These are phyloP conservation scores for Nibea albiflora DNA, from an alignment of 2,113 vertebrate species.

Conservation along the genomic window DNA sequence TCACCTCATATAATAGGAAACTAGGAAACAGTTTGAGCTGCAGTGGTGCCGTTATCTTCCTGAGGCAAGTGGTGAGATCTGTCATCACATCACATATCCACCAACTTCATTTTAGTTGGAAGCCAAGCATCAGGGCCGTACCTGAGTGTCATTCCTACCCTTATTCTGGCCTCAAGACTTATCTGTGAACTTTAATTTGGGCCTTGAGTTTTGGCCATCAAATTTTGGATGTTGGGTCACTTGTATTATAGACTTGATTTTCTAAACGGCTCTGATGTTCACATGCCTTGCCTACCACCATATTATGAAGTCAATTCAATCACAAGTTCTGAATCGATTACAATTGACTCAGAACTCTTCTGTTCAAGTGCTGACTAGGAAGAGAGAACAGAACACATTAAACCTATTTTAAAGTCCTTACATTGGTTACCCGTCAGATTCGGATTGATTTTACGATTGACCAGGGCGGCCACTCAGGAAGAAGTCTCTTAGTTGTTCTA, in stretches of 20 bases:
- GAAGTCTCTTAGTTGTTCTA: neutral
- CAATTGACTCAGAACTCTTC: neutral
- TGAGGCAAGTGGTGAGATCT: neutral
- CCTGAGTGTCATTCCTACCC: neutral
- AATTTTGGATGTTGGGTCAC: neutral
- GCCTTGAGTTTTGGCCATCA: neutral
- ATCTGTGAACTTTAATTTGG: neutral
- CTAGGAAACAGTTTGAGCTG: neutral
- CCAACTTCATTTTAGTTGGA: neutral
- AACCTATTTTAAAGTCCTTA: neutral
- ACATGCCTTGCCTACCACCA: neutral
- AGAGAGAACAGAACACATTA: neutral
- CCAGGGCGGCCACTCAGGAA: neutral
- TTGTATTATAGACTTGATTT: neutral
- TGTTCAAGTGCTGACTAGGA: neutral
- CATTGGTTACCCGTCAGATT: neutral
- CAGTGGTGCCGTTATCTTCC: neutral
- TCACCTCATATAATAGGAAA: neutral
- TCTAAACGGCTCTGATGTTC: neutral
- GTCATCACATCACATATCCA: constrained; percentile 16
- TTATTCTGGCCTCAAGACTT: neutral
- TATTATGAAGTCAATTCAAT: neutral
- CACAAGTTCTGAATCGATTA: neutral
- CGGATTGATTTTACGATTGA: neutral
- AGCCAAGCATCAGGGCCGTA: constrained; percentile 6